Conservation (phyloP, 2,113 vertebrate species). For the Sterrhoptilus dennistouni region DNA sequence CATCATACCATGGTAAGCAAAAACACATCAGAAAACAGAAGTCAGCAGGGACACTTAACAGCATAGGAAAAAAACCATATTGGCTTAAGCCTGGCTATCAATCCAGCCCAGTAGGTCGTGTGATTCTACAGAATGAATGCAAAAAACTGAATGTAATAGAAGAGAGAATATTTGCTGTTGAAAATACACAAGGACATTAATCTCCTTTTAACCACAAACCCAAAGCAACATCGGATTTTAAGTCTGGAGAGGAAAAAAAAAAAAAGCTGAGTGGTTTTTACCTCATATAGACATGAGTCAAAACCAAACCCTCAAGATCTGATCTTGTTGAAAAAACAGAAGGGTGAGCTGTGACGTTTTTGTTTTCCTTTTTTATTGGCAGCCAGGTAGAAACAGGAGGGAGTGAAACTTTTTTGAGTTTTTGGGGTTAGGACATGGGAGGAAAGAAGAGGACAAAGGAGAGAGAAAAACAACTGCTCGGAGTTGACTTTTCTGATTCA, state of each 20-base stretch:
- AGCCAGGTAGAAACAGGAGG: not conserved
- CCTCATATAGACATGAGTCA: conserved; percentile 23
- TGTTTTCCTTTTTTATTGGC: conserved; percentile 28
- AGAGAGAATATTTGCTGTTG: not conserved
- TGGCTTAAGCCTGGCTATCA: not conserved
- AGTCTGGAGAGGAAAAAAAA: not conserved
- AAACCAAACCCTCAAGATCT: conserved; percentile 39
- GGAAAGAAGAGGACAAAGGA: conserved; percentile 12
- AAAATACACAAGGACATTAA: not conserved
- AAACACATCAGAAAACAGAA: conserved; percentile 14
- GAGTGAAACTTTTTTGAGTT: not conserved
- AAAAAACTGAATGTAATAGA: not conserved
- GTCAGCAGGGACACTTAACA: not conserved
- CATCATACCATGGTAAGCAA: not conserved
- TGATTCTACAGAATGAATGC: not conserved
- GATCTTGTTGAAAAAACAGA: not conserved
- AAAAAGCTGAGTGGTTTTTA: not conserved
- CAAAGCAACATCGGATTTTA: not conserved
- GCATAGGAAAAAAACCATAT: not conserved
- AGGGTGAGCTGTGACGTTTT: not conserved
- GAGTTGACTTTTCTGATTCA: not conserved
- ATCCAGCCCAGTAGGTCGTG: not conserved
- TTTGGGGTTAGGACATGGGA: not conserved
- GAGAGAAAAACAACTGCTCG: conserved; percentile 21
- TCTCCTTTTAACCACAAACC: conserved; percentile 15